Conservation (phyloP, 2,113 vertebrate species). For the Xenopus borealis region DNA sequence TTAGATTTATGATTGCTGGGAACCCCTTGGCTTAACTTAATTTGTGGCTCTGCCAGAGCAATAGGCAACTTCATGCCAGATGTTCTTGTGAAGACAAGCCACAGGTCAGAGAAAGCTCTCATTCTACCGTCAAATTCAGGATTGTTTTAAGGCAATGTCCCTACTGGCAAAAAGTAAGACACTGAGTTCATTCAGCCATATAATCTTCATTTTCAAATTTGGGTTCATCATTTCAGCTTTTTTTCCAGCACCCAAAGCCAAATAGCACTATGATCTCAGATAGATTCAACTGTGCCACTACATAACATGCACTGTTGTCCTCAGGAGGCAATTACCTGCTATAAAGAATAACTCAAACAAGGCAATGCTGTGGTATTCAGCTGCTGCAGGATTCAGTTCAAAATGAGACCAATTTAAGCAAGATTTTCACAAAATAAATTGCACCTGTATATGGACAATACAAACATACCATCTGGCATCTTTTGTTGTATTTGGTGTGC, state of each 20-base stretch:
- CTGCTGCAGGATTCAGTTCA: background rate
- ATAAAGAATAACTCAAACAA: background rate
- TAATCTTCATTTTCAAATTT: conserved; percentile 15
- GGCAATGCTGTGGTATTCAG: background rate
- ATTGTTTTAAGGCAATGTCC: conserved; percentile 1
- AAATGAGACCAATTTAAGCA: background rate
- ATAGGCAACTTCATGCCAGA: conserved; percentile 19
- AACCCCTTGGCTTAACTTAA: conserved; percentile 21
- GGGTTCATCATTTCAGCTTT: background rate
- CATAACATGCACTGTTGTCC: background rate
- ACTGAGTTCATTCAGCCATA: conserved; percentile 14
- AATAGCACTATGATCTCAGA: too few relatives aligned
- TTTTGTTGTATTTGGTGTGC: too few relatives aligned
- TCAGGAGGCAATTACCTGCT: background rate
- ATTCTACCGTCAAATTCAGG: background rate
- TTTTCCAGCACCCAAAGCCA: too few relatives aligned
- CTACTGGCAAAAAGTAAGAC: conserved; percentile 3
- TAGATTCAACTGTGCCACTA: background rate
- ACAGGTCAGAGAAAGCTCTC: background rate
- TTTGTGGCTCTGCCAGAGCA: conserved; percentile 16
- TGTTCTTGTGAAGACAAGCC: conserved; percentile 13
- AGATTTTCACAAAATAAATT: background rate
- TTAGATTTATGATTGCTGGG: conserved; percentile 29
- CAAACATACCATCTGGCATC: too few relatives aligned
- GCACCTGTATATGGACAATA: too few relatives aligned